These are phyloP conservation scores for Amblyopsis hoosieri DNA, from an alignment of 2,797 vertebrate genomes.

Conservation along the genomic window DNA sequence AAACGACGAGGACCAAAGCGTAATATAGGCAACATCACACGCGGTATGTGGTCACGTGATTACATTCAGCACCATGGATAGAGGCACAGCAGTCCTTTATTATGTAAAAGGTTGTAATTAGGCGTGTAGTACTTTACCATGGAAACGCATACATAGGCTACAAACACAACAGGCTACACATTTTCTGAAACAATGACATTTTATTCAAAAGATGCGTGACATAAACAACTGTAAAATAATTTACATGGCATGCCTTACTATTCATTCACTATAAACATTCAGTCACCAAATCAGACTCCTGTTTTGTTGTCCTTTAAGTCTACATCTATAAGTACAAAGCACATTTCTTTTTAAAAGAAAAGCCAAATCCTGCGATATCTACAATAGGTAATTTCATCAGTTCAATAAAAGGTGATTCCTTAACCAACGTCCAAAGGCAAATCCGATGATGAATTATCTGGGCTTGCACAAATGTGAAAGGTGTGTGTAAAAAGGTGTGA, in stretches of 20 bases:
- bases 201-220: constrained; percentile 83
- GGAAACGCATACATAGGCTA: neutral
- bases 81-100: constrained; percentile 21
- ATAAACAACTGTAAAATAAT: constrained; percentile 82
- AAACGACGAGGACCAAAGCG: constrained; percentile 25
- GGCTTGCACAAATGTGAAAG: constrained; percentile 51
- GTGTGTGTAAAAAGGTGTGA: constrained; percentile 56
- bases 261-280: constrained; percentile 80
- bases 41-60: constrained; percentile 51
- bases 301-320: constrained; percentile 55
- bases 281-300: constrained; percentile 76
- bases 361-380: constrained; percentile 74
- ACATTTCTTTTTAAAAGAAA: constrained; percentile 74
- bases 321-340: constrained; percentile 79
- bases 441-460: constrained; percentile 61
- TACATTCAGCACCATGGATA: constrained; percentile 76
- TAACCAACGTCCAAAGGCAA: constrained; percentile 53
- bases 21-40: neutral
- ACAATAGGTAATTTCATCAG: constrained; percentile 67
- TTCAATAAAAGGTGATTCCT: constrained; percentile 59
- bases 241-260: constrained; percentile 82
- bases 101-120: neutral
- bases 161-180: constrained; percentile 49
- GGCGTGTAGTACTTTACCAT: neutral
- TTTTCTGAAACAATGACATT: constrained; percentile 77